Percentiles rank a stretch among this genome's conserved stretches.
Conservation (phyloP, 2,797 vertebrate genomes). For the Brachyalestes nurse region DNA sequence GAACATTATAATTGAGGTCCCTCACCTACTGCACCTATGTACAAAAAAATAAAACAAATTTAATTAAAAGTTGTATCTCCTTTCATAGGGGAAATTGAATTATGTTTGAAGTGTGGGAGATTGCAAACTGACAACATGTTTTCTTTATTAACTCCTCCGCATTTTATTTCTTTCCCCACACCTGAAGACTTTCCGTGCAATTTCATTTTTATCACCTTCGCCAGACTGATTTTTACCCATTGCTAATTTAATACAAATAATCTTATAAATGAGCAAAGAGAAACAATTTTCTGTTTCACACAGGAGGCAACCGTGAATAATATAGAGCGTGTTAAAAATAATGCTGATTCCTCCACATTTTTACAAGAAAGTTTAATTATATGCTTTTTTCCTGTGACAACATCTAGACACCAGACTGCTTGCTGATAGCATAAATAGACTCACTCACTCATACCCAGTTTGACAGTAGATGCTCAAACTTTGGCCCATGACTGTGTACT, state of each 20-base stretch:
- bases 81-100: conserved; percentile 79
- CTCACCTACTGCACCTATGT: conserved; percentile 78
- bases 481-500: too few relatives aligned
- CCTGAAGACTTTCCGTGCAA: conserved; percentile 64
- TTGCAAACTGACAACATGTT: conserved; percentile 76
- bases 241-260: conserved; percentile 60
- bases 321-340: conserved; percentile 46
- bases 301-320: conserved; percentile 48
- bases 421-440: neutral
- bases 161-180: conserved; percentile 58
- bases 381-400: neutral
- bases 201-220: conserved; percentile 56
- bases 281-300: conserved; percentile 47
- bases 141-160: conserved; percentile 73
- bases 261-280: conserved; percentile 53
- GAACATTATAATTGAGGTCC: conserved; percentile 82
- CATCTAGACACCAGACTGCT: neutral
- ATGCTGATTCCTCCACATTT: conserved; percentile 18
- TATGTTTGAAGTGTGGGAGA: conserved; percentile 79
- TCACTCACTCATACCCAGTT: neutral
- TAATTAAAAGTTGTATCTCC: conserved; percentile 82
- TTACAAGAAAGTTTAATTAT: neutral
- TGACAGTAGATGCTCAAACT: too few relatives aligned
- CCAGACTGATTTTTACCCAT: conserved; percentile 7
- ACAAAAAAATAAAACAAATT: conserved; percentile 77